These are phyloP conservation scores for Salvelinus alpinus DNA, from an alignment of 2,113 vertebrate genomes.

Conservation along the genomic window DNA sequence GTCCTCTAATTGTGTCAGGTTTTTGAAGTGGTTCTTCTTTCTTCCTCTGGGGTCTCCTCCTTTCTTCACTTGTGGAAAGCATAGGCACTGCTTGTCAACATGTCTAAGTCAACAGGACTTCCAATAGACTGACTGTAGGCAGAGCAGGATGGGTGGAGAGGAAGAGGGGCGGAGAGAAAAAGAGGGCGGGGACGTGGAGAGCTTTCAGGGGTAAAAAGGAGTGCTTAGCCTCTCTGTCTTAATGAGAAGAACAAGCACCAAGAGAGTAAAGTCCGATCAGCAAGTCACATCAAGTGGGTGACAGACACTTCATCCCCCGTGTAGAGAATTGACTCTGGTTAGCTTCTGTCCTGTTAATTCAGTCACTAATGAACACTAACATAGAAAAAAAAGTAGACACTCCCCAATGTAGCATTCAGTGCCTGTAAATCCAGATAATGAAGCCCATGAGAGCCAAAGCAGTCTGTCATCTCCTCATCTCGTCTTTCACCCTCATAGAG, in stretches of 20 bases:
- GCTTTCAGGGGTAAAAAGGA: background rate
- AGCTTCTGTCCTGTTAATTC: background rate
- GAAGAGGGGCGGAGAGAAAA: too few relatives aligned
- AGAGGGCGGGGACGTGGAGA: background rate
- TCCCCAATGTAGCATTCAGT: conserved; percentile 26
- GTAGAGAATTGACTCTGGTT: background rate
- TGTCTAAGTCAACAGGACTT: conserved; percentile 1
- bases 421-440: conserved; percentile 19
- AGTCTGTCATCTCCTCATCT: background rate
- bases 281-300: background rate
- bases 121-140: conserved; percentile 1
- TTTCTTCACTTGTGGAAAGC: background rate
- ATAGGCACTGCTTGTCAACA: background rate
- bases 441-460: conserved; percentile 33
- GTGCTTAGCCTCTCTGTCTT: conserved; percentile 10
- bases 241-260: conserved; percentile 3
- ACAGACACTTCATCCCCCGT: background rate
- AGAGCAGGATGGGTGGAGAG: conserved; percentile 7
- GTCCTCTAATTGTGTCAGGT: conserved; percentile 17
- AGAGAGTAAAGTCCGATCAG: background rate
- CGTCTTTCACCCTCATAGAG: conserved; percentile 7
- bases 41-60: background rate
- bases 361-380: background rate
- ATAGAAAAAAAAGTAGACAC: background rate
- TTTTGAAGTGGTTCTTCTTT: background rate